A percentile compares a stretch with the other conserved stretches of the same genome.
Evolutionary conservation across 2,113 vertebrate genomes (phyloP).

Genomic region (Oncorhynchus tshawytscha): DNA sequence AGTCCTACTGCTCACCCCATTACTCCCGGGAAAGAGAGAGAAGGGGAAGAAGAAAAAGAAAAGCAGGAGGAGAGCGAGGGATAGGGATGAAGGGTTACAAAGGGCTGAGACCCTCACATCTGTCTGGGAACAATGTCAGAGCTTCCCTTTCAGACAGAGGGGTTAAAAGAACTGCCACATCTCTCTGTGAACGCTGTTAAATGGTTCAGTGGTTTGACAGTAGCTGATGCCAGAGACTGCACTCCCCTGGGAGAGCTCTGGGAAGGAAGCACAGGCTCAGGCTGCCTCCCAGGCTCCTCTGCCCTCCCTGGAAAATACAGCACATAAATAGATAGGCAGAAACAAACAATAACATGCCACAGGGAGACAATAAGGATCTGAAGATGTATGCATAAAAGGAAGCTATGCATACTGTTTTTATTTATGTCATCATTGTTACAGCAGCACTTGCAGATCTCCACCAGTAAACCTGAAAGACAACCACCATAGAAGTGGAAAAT

Average conservation of each 20-base stretch:
- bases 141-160: constrained; percentile 66
- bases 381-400: constrained; percentile 23
- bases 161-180: constrained; percentile 73
- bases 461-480: background rate
- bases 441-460: constrained; percentile 51
- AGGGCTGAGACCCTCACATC: constrained; percentile 59
- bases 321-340: constrained; percentile 16
- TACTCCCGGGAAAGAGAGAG: constrained; percentile 58
- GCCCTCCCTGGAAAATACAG: constrained; percentile 27
- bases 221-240: constrained; percentile 74
- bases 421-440: constrained; percentile 58
- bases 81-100: constrained; percentile 14
- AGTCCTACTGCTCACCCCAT: constrained; percentile 59
- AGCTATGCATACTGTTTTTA: constrained; percentile 26
- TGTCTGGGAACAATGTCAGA: constrained; percentile 68
- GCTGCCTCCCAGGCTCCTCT: constrained; percentile 61
- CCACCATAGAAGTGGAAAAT: background rate
- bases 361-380: constrained; percentile 54
- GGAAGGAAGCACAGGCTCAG: constrained; percentile 18
- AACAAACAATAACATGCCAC: constrained; percentile 64
- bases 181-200: constrained; percentile 74
- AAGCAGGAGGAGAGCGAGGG: constrained; percentile 28
- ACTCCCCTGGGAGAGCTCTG: constrained; percentile 61
- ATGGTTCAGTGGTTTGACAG: constrained; percentile 80
- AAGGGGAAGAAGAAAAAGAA: constrained; percentile 43